These are phyloP conservation scores for Vulpes ferrilata DNA, from an alignment of 2,113 vertebrate species.

Conservation along the genomic window DNA sequence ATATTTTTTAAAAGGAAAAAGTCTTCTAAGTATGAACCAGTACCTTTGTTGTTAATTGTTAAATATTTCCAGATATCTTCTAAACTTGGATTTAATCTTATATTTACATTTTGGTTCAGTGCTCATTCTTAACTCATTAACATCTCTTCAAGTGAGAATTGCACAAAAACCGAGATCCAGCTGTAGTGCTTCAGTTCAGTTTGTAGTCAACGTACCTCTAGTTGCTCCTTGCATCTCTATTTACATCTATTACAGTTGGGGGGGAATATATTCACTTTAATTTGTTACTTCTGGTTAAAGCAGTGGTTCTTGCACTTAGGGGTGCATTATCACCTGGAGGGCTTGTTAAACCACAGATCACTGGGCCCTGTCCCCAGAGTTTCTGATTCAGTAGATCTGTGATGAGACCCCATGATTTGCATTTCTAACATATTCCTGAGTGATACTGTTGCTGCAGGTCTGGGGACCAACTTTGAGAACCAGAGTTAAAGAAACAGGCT, in stretches of 20 bases:
- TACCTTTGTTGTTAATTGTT: constrained; percentile 23
- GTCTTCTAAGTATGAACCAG: not conserved
- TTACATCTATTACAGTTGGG: not conserved
- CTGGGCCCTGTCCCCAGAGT: not conserved
- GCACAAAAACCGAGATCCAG: not conserved
- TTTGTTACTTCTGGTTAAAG: not conserved
- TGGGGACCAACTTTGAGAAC: not conserved
- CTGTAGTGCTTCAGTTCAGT: not conserved
- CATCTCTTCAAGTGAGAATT: not conserved
- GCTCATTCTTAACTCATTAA: constrained; percentile 14
- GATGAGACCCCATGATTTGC: not conserved
- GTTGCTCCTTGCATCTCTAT: not conserved
- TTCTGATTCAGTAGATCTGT: constrained; percentile 33
- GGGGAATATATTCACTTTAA: not conserved
- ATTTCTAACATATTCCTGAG: constrained; percentile 8
- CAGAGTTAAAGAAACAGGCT: not conserved
- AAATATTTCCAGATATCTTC: constrained; percentile 20
- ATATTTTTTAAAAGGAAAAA: constrained; percentile 5
- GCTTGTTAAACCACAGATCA: not conserved
- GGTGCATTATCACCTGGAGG: not conserved
- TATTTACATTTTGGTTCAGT: not conserved
- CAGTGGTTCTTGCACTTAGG: not conserved
- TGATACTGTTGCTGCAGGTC: not conserved
- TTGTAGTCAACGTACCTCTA: not conserved
- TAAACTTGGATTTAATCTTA: not conserved